Base-by-base conservation (phyloP, 2,888 invertebrate species). In the Meiosimyza platycephala region DNA sequence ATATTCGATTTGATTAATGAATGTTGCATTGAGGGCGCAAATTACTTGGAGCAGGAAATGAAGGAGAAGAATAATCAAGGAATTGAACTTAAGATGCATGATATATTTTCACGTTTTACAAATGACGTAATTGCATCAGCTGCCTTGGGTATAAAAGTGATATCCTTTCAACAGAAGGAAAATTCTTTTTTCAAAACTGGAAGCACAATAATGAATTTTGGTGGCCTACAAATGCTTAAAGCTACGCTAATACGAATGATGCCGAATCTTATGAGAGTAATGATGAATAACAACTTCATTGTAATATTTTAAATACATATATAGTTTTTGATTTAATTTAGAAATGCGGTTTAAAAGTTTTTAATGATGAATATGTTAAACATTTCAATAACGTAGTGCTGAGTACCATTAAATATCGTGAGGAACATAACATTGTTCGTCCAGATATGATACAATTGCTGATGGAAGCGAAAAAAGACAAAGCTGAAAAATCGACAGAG, bases 391-490 rank as follows among this genome's bases (percentile, higher is more conserved):
- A 79, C 7, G 71, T 90, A 3, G 87, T 90, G 0, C 72, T 85
- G 0, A 81, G 80, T 22, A 85, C 88, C 0, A 89, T 90, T 83
- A 81, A 81, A 28, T 81, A 88, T 22, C 85, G 90, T 1, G 84
- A 88, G 69, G 78, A 83, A 22, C 80, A 88, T 7, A 84, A 88
- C 15, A 89, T 90, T n/a, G 60, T 88, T 6, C 85, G 90, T 9
- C 89, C 88, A 3, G 91, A 90, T 77, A 88, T 91, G 89, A 89
- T 91, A 11, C 87, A 90, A 74, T 79, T 90, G n/a, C 81, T 90
- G 5, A 88, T 90, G 87, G 88, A 89, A 77, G 88, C 89, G 0
- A 57, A 33, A 13, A 76, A 69, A 6, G 71, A 72, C 67, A 54
- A 52, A 6, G 74, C 76, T 1, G 59, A 71, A 18, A 74, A 75